These are phyloP conservation scores for Volucella inanis DNA, from an alignment of 2,888 invertebrate species.

Conservation along the genomic window DNA sequence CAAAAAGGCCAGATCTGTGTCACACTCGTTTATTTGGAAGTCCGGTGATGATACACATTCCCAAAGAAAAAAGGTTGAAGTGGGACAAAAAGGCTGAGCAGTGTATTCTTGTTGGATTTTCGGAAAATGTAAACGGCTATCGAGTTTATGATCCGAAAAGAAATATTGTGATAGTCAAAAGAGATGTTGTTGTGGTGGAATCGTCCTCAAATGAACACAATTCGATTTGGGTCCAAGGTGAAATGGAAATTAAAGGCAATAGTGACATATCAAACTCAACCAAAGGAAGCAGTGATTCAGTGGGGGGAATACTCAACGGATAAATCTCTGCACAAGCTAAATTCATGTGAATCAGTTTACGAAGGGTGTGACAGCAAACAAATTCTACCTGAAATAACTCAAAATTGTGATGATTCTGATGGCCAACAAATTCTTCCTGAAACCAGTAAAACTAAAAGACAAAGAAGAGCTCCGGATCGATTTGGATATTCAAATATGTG, in stretches of 20 bases:
- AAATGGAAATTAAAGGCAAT: no score
- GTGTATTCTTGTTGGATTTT: neutral
- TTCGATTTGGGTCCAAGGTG: no score
- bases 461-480: constrained; percentile 6
- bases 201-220: no score
- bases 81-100: constrained; percentile 47
- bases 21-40: constrained; percentile 80
- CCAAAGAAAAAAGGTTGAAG: constrained; percentile 78
- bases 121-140: no score
- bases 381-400: neutral
- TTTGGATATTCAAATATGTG: neutral
- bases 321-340: constrained; percentile 2
- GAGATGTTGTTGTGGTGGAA: no score
- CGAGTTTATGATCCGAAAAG: no score
- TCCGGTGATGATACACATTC: constrained; percentile 77
- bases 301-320: constrained; percentile 1
- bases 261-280: neutral
- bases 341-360: constrained; percentile 4
- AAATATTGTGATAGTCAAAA: no score
- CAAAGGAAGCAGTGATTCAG: constrained; percentile 76
- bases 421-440: neutral
- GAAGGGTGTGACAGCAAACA: no score
- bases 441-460: no score
- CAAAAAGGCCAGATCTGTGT: constrained; percentile 77
- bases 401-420: neutral